Evolutionary conservation across 1,140 invertebrate genomes (phyloP).

Genomic region (Neodiprion pinetum): DNA sequence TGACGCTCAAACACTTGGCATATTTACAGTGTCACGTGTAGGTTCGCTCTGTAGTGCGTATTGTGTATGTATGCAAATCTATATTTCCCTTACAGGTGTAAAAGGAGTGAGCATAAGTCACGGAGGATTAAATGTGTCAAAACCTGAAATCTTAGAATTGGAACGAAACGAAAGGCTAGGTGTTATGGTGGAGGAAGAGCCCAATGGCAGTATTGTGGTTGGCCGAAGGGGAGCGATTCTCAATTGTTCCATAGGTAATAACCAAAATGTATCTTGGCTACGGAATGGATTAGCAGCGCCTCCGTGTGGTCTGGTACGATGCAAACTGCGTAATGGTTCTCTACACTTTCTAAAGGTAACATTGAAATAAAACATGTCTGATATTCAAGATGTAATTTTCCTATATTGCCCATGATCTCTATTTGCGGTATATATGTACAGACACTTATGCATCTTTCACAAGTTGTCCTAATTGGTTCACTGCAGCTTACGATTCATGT

Average conservation of each 20-base stretch:
- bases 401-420: not conserved
- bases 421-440: too few relatives aligned
- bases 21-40: not conserved
- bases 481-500: too few relatives aligned
- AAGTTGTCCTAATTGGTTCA: too few relatives aligned
- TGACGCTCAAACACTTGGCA: not conserved
- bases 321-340: conserved; percentile 50
- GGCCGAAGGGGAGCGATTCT: conserved; percentile 52
- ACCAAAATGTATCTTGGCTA: conserved; percentile 51
- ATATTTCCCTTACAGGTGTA: conserved; percentile 38
- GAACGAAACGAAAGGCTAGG: conserved; percentile 32
- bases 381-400: not conserved
- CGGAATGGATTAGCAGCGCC: conserved; percentile 49
- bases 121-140: conserved; percentile 43
- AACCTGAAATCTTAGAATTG: conserved; percentile 35
- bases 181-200: conserved; percentile 46
- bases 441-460: too few relatives aligned
- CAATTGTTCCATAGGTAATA: conserved; percentile 43
- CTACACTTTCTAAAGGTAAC: conserved; percentile 54
- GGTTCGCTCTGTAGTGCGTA: not conserved
- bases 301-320: conserved; percentile 47
- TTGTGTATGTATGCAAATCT: not conserved
- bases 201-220: conserved; percentile 50
- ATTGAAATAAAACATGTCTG: conserved; percentile 14
- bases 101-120: conserved; percentile 48